Evolutionary conservation across 2,113 vertebrate species (phyloP).

Genomic region (Semicossyphus pulcher): DNA sequence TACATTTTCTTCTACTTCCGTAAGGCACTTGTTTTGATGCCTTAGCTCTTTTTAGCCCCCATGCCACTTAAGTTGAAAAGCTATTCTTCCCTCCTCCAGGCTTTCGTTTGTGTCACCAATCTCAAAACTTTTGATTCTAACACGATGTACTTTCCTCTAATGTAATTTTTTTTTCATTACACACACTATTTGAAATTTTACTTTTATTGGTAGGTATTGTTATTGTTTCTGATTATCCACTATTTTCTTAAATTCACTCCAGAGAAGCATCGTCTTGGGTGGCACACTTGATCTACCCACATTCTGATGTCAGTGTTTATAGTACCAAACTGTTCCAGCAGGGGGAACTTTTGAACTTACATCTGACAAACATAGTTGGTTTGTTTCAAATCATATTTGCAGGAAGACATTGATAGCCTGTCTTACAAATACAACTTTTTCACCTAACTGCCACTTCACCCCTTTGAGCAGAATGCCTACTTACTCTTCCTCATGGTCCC

Average conservation of each 20-base stretch:
- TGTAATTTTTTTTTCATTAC: too few species aligned
- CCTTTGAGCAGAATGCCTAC: too few species aligned
- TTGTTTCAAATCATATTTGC: not conserved
- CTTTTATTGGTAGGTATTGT: too few species aligned
- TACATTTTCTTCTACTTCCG: too few species aligned
- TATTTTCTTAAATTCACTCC: not conserved
- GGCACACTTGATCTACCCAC: not conserved
- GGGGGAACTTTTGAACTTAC: constrained; percentile 35
- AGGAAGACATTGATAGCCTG: not conserved
- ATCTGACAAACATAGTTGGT: not conserved
- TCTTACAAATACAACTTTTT: not conserved
- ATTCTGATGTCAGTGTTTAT: not conserved
- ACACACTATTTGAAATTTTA: too few species aligned
- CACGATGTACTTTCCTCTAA: too few species aligned
- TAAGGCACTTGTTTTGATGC: too few species aligned
- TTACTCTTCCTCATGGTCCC: too few species aligned
- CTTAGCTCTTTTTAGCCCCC: too few species aligned
- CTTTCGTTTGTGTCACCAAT: not conserved
- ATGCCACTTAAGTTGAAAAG: too few species aligned
- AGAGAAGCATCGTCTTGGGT: not conserved
- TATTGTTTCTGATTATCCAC: not conserved
- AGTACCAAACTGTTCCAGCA: constrained; percentile 47
- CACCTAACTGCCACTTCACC: not conserved
- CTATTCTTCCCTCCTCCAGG: too few species aligned
- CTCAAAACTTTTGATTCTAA: not conserved